Evolutionary conservation across 2,888 invertebrate species (phyloP).

Genomic region (Pseudoips prasinana): DNA sequence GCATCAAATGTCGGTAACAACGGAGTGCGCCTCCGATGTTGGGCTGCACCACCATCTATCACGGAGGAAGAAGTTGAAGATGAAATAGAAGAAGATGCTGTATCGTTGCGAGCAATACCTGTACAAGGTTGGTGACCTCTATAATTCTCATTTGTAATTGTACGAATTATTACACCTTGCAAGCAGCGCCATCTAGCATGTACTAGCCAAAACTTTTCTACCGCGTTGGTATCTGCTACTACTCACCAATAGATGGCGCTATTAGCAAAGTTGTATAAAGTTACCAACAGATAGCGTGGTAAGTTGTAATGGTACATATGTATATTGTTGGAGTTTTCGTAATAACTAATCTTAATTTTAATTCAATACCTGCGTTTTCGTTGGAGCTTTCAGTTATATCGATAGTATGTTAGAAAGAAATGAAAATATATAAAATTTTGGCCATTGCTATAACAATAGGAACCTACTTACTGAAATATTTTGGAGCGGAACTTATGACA

Average conservation of each 20-base stretch:
- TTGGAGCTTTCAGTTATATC: too few relatives aligned
- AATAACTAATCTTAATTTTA: too few relatives aligned
- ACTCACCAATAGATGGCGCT: conserved; percentile 43
- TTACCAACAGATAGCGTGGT: conserved; percentile 27
- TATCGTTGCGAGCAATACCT: conserved; percentile 85
- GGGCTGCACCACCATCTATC: conserved; percentile 85
- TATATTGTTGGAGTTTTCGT: too few relatives aligned
- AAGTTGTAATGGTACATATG: too few relatives aligned
- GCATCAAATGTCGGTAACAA: conserved; percentile 82
- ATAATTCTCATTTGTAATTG: not conserved
- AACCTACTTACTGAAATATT: conserved; percentile 1
- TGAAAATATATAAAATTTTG: too few relatives aligned
- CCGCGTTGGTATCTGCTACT: conserved; percentile 6
- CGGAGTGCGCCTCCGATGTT: conserved; percentile 83
- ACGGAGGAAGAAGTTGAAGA: conserved; percentile 85
- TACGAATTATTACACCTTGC: not conserved
- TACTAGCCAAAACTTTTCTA: not conserved
- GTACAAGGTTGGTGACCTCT: conserved; percentile 75
- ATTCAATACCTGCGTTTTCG: too few relatives aligned
- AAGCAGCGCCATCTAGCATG: conserved; percentile 45
- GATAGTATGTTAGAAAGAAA: too few relatives aligned
- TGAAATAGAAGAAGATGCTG: conserved; percentile 83
- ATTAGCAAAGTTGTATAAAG: conserved; percentile 1
- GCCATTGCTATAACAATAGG: too few relatives aligned
- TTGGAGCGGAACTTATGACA: conserved; percentile 5